Percentiles rank a stretch among this genome's conserved stretches.
These are phyloP conservation scores for Tricholauxania praeusta DNA, from an alignment of 2,888 invertebrate genomes.

Conservation along the genomic window DNA sequence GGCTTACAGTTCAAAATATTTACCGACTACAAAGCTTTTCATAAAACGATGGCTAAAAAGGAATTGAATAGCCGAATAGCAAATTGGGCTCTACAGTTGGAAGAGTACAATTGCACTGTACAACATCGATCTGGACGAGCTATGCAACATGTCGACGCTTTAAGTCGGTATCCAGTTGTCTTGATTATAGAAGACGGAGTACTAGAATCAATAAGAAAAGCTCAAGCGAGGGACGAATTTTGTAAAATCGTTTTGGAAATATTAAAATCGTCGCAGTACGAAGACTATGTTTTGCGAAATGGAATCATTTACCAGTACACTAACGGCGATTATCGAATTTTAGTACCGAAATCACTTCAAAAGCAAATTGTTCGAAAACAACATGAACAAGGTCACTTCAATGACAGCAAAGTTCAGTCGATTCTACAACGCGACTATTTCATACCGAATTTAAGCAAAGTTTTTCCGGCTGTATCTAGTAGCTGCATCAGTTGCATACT, in stretches of 20 bases:
- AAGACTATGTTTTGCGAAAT: slow-evolving; percentile 33
- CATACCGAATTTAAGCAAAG: background rate
- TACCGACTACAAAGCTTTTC: slow-evolving; percentile 41
- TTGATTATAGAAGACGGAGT: slow-evolving; percentile 22
- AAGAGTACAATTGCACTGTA: slow-evolving; percentile 45
- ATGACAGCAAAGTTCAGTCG: background rate
- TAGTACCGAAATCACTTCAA: slow-evolving; percentile 39
- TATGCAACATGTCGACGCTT: slow-evolving; percentile 48
- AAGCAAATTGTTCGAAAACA: slow-evolving; percentile 35
- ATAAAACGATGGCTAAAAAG: slow-evolving; percentile 34
- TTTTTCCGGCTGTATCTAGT: slow-evolving; percentile 5
- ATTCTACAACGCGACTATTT: background rate
- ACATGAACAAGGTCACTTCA: slow-evolving; percentile 14
- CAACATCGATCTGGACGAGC: slow-evolving; percentile 43
- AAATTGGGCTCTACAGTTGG: slow-evolving; percentile 45
- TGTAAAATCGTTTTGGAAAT: slow-evolving; percentile 28
- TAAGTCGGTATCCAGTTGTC: slow-evolving; percentile 41
- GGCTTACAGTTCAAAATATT: slow-evolving; percentile 33
- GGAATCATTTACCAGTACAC: slow-evolving; percentile 34
- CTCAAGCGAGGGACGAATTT: slow-evolving; percentile 32
- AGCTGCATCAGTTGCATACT: background rate
- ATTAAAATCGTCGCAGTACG: slow-evolving; percentile 19
- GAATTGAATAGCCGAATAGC: slow-evolving; percentile 38
- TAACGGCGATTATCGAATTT: slow-evolving; percentile 33
- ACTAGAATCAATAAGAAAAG: slow-evolving; percentile 15